Base-by-base conservation (phyloP, 2,888 invertebrate genomes). In the Machimus rusticus region DNA sequence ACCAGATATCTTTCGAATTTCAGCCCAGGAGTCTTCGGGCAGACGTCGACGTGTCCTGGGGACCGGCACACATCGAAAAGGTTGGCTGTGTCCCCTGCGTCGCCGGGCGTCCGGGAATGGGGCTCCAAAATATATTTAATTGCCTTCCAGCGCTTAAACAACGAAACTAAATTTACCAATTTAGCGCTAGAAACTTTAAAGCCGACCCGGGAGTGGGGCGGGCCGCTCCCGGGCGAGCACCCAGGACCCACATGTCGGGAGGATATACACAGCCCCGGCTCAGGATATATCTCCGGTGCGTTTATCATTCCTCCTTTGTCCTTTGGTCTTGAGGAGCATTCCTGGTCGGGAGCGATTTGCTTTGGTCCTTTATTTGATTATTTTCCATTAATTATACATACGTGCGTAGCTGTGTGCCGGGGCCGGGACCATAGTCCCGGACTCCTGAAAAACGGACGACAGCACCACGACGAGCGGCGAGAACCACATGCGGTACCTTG, bases 341-440 rank as follows among this genome's bases (percentile, higher is more conserved):
- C 66, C 74, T 87, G 87, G 87, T 87, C 78, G 86, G 77, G 79
- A 87, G 74, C 87, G 88, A 88, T 88, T 88, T 88, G 88, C 88
- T 88, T 88, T 88, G 87, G 88, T 88, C 88, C 88, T 88, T 88
- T 88, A 88, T 88, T 87, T 88, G 88, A 88, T 88, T 88, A 88
- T 87, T 88, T 88, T 88, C 87, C 88, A 88, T 88, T 88, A 88
- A 88, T 88, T 88, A 88, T 88, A 88, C 88, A 88, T 88, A 87
- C 86, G 84, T 86, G 85, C 78, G 31, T 86, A 34, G 39, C 51
- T 86, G 39, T 86, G 78, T 57, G 51, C 19, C 37, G 39, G 37
- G 37, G n/a, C n/a, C 51, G 12, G 39, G 39, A 39, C 12, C 39
- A 12, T 9, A 12, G 6, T 39, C 39, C 39, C 51, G 43, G 43